Percentiles rank a stretch among this genome's conserved stretches.
These are phyloP conservation scores for Poecilia velifera DNA, from an alignment of 2,797 vertebrate genomes.

Conservation along the genomic window DNA sequence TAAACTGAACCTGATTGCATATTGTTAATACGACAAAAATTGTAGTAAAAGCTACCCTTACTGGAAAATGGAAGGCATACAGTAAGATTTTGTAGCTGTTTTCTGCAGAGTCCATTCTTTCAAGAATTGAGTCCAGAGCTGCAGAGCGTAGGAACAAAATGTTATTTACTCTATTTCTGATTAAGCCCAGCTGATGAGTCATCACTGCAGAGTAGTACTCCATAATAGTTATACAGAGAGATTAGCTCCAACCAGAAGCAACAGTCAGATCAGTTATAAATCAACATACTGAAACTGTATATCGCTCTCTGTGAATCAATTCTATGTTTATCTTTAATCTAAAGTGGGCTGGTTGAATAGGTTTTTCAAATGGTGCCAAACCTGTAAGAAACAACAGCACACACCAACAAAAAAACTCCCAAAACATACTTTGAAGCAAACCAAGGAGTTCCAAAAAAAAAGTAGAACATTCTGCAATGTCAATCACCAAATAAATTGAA, in stretches of 20 bases:
- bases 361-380: neutral
- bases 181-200: neutral
- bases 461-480: neutral
- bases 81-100: neutral
- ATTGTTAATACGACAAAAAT: neutral
- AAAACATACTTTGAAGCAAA: too few species aligned
- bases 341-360: neutral
- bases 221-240: neutral
- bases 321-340: neutral
- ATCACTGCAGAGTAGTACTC: neutral
- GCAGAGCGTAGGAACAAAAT: neutral
- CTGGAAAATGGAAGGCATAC: neutral
- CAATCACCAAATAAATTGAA: neutral
- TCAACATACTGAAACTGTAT: neutral
- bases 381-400: neutral
- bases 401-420: too few species aligned
- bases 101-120: neutral
- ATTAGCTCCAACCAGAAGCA: neutral
- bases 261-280: neutral
- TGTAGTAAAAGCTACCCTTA: neutral
- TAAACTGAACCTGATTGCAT: neutral
- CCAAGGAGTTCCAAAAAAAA: neutral
- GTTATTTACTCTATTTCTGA: neutral
- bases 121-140: neutral
- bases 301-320: neutral